Percentiles rank a stretch among this genome's conserved stretches.
These are phyloP conservation scores for Cephus sareptanus DNA, from an alignment of 2,888 invertebrate species.

Conservation along the genomic window DNA sequence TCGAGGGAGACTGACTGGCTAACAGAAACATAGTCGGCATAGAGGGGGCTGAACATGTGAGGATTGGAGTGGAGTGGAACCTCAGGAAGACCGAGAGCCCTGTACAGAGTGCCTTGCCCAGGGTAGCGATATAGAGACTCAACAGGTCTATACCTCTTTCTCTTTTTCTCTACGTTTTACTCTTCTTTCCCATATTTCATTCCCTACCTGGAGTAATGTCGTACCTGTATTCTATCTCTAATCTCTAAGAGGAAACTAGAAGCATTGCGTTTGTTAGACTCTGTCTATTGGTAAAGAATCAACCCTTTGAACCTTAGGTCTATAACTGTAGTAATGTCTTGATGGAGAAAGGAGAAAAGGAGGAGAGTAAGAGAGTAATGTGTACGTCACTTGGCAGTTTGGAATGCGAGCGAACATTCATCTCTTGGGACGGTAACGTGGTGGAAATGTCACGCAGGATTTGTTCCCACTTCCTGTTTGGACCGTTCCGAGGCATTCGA, in stretches of 20 bases:
- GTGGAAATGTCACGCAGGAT: not conserved
- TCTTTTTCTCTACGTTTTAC: not conserved
- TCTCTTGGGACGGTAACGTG: not conserved
- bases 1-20: conserved; percentile 8
- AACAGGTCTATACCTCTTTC: conserved; percentile 1
- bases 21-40: conserved; percentile 7
- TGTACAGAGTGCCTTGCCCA: not conserved
- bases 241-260: not conserved
- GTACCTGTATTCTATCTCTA: not conserved
- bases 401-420: not conserved
- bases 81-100: not conserved
- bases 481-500: conserved; percentile 1
- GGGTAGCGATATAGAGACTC: not conserved
- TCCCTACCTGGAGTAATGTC: not conserved
- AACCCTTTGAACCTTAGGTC: not conserved
- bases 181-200: not conserved
- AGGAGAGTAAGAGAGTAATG: conserved; percentile 15
- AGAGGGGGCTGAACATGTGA: conserved; percentile 12
- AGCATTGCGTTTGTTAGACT: not conserved
- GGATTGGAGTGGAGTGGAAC: conserved; percentile 1
- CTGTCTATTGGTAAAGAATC: not conserved
- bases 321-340: not conserved
- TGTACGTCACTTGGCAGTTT: not conserved
- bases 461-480: conserved; percentile 17
- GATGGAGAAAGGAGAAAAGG: not conserved